Evolutionary conservation across 1,140 invertebrate species (phyloP).

Genomic region (Drosophila paulistorum): DNA sequence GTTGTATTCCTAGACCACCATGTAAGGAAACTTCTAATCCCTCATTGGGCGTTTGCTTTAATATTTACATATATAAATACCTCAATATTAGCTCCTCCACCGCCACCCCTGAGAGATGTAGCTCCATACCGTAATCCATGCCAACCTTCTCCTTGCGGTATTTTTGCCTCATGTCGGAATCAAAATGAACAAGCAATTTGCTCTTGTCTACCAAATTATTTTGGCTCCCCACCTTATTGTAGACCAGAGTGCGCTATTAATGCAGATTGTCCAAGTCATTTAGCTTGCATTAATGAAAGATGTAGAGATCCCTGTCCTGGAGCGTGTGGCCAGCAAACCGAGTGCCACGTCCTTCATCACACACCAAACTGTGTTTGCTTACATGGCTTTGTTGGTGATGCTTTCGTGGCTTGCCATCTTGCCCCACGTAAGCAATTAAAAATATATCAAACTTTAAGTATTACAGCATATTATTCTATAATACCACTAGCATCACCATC

Average conservation of each 20-base stretch:
- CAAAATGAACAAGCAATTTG: conserved; percentile 88
- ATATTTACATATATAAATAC: conserved; percentile 7
- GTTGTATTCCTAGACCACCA: conserved; percentile 82
- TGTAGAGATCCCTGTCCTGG: conserved; percentile 90
- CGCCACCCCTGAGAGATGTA: conserved; percentile 82
- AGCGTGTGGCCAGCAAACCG: conserved; percentile 91
- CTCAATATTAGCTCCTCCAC: conserved; percentile 41
- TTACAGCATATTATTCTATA: conserved; percentile 47
- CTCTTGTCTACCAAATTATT: conserved; percentile 89
- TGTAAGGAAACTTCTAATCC: conserved; percentile 83
- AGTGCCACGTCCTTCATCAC: conserved; percentile 92
- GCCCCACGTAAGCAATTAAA: conserved; percentile 72
- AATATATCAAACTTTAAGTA: not conserved
- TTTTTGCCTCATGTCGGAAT: conserved; percentile 89
- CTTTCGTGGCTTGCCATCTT: conserved; percentile 87
- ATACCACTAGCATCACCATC: conserved; percentile 52
- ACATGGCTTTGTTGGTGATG: conserved; percentile 90
- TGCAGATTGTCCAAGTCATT: conserved; percentile 89
- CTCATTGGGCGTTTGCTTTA: not conserved
- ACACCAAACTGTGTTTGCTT: conserved; percentile 91
- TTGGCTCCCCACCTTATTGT: conserved; percentile 90
- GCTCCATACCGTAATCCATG: conserved; percentile 84
- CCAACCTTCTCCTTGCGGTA: conserved; percentile 90
- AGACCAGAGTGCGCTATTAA: conserved; percentile 90
- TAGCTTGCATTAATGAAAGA: conserved; percentile 88